A percentile compares a stretch with the other conserved stretches of the same genome.
phyloP scores from a whole-genome alignment of 2,797 vertebrate species.

The Gobio occitaniae region DNA sequence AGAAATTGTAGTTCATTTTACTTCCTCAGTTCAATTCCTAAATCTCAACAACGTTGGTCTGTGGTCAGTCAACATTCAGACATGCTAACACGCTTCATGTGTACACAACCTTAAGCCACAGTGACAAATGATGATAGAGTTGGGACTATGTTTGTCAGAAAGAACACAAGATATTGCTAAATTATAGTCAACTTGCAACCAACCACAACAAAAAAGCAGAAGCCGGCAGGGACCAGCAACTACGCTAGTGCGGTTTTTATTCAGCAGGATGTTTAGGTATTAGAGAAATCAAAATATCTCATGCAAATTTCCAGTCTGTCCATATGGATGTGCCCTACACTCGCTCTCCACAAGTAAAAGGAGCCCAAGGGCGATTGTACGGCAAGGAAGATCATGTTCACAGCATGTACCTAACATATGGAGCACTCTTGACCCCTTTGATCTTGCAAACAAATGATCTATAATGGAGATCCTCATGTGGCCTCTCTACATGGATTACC shows the following conservation, averaged over 20 bases:
- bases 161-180: neutral
- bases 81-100: neutral
- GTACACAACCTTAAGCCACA: neutral
- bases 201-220: neutral
- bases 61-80: neutral
- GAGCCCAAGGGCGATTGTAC: constrained; percentile 22
- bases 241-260: neutral
- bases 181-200: neutral
- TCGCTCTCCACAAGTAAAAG: neutral
- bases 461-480: constrained; percentile 42
- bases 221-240: neutral
- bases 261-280: neutral
- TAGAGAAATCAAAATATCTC: constrained; percentile 20
- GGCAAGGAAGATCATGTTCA: constrained; percentile 37
- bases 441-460: constrained; percentile 39
- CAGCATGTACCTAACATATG: constrained; percentile 45
- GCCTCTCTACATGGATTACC: constrained; percentile 42
- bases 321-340: constrained; percentile 1
- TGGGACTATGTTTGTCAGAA: neutral
- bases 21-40: neutral
- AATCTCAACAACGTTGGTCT: neutral
- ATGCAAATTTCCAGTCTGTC: neutral
- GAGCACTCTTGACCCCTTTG: constrained; percentile 49
- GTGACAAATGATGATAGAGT: neutral
- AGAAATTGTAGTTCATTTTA: neutral